phyloP scores from a whole-genome alignment of 2,797 vertebrate genomes.

The Australoheros facetus region DNA sequence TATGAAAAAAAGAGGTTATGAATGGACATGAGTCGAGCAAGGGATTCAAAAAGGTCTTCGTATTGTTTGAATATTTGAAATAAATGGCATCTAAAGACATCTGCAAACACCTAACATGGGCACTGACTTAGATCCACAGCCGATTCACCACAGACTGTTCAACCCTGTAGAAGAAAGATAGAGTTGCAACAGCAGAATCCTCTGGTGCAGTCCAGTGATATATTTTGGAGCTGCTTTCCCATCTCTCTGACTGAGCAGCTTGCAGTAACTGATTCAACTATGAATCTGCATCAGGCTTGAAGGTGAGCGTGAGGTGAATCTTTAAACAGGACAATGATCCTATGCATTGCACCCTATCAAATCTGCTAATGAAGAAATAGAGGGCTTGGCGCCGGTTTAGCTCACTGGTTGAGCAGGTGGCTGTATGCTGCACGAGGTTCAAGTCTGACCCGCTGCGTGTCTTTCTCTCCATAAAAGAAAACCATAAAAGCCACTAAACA shows the following conservation, averaged over 20 bases:
- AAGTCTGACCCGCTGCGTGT: too few species aligned
- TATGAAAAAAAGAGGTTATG: not conserved
- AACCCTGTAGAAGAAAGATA: not conserved
- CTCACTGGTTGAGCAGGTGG: too few species aligned
- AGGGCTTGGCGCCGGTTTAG: too few species aligned
- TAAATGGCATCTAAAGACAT: not conserved
- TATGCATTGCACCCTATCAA: not conserved
- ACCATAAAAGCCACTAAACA: not conserved
- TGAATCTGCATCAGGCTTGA: not conserved
- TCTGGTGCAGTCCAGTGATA: not conserved
- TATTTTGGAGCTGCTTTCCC: not conserved
- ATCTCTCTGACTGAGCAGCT: not conserved
- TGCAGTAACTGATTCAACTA: not conserved
- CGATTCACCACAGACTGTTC: not conserved
- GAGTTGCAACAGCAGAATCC: not conserved
- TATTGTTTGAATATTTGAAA: not conserved
- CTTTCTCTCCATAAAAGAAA: not conserved
- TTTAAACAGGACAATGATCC: not conserved
- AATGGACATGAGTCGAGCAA: not conserved
- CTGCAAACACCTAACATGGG: not conserved
- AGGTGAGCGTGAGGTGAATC: not conserved
- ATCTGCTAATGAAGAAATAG: not conserved
- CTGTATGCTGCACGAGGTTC: too few species aligned
- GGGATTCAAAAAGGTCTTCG: not conserved
- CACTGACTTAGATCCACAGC: not conserved